Percentiles rank a stretch among this genome's conserved stretches.
phyloP scores from a whole-genome alignment of 30 jellyfish, hydroid and myxozoan genomes.

The Mastigias papua region DNA sequence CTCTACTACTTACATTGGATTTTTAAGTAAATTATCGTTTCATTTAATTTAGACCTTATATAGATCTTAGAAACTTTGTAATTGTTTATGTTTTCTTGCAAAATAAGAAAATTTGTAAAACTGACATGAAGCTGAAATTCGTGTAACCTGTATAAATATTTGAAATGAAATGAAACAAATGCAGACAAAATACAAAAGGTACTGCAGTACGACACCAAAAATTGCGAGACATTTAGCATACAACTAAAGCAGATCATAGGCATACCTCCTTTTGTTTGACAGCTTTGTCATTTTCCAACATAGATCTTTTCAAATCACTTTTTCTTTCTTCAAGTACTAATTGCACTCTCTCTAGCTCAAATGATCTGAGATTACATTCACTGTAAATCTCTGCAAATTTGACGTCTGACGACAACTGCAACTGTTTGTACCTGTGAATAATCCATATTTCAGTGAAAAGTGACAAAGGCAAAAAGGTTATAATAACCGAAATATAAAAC shows the following conservation, averaged over 20 bases:
- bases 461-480: too few relatives aligned
- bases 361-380: slow-evolving; percentile 69
- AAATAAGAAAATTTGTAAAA: too few relatives aligned
- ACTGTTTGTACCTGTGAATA: slow-evolving; percentile 40
- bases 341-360: slow-evolving; percentile 83
- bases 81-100: neutral
- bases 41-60: too few relatives aligned
- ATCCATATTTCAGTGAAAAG: slow-evolving; percentile 24
- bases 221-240: neutral
- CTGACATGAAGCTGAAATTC: too few relatives aligned
- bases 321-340: slow-evolving; percentile 72
- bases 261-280: slow-evolving; percentile 75
- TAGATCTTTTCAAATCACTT: slow-evolving; percentile 43
- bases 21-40: too few relatives aligned
- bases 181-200: neutral
- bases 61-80: neutral
- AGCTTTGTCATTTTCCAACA: slow-evolving; percentile 61
- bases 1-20: too few relatives aligned
- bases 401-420: slow-evolving; percentile 81
- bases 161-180: too few relatives aligned
- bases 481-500: slow-evolving; percentile 1
- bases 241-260: too few relatives aligned
- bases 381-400: slow-evolving; percentile 64
- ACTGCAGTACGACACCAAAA: too few relatives aligned
- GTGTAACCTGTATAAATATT: too few relatives aligned